A percentile compares a stretch with the other conserved stretches of the same genome.
Conservation (phyloP, 2,888 invertebrate genomes). For the Drosophila buzzatii region DNA sequence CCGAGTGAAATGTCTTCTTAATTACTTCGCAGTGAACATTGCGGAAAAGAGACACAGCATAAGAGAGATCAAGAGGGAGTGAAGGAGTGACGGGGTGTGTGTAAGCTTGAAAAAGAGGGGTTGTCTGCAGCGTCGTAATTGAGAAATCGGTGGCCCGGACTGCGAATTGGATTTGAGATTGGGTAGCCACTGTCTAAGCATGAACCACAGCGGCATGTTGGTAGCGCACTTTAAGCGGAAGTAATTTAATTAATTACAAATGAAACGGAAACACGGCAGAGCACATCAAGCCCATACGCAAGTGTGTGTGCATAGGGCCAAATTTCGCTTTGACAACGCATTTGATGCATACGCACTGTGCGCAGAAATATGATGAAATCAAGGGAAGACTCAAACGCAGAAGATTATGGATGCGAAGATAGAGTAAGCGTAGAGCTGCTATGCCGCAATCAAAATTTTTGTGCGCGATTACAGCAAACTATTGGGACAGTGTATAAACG, state of each 20-base stretch:
- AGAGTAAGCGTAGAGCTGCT: neutral
- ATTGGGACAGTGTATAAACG: conserved; percentile 44
- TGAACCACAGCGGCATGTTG: conserved; percentile 43
- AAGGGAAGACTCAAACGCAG: neutral
- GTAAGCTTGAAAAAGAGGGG: neutral
- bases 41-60: neutral
- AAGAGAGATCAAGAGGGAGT: neutral
- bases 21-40: conserved; percentile 77
- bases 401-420: neutral
- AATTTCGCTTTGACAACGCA: conserved; percentile 30
- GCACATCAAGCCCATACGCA: conserved; percentile 35
- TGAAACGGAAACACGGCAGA: conserved; percentile 75
- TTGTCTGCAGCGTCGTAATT: conserved; percentile 61
- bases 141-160: conserved; percentile 68
- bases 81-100: neutral
- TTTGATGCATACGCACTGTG: conserved; percentile 52
- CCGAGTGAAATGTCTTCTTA: conserved; percentile 82
- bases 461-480: conserved; percentile 53
- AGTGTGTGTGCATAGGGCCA: conserved; percentile 32
- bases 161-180: conserved; percentile 31
- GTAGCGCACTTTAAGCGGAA: conserved; percentile 77
- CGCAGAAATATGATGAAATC: conserved; percentile 33
- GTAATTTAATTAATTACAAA: conserved; percentile 83
- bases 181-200: conserved; percentile 50
- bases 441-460: conserved; percentile 69